Evolutionary conservation across 2,888 invertebrate species (phyloP), one percentile per base, ranked within the genome.

Genomic region (Lithophane leautieri): DNA sequence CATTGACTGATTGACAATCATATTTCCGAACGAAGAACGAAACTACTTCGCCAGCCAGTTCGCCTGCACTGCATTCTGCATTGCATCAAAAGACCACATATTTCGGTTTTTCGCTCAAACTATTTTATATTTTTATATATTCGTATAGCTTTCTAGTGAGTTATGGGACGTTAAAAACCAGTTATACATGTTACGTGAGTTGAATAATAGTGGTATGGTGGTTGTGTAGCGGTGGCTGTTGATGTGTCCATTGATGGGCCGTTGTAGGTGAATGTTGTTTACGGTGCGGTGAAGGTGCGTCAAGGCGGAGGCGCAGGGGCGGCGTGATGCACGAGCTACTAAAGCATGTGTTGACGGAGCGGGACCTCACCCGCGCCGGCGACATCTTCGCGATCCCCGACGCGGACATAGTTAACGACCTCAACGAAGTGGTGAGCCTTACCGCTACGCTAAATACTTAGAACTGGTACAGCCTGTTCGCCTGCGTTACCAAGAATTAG

Each of bases 301-400:
- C 71, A 69, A 68, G 78, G 66, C 25, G 52, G 60, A 34, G 34
- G 63, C 81, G 83, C 82, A 84, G 84, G 74, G 71, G 74, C 65
- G 62, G 73, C 91, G 97, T 96, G 92, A 99, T 99, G 99, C 99
- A 99, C 96, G 98, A 98, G 94, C 97, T 99, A 91, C 98, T 99
- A 93, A 98, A 98, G 92, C 98, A 98, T 97, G 99, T 99, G 85
- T 97, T 99, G 86, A 98, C 98, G 91, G 98, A 98, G 94, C 97
- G 98, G 93, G 99, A 99, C 95, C 97, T 99, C 80, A 99, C 99
- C 70, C 97, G 98, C 93, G 99, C 99, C 89, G 99, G 99, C 47
- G 99, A 99, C 94, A 97, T 99, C 84, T 99, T 99, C 95, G 98
- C 98, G 19, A 97, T 99, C 81, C 97, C 98, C 65, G 99, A 99